These are phyloP conservation scores for Caenorhabditis uteleia DNA, from an alignment of 2,888 invertebrate genomes.

Conservation along the genomic window DNA sequence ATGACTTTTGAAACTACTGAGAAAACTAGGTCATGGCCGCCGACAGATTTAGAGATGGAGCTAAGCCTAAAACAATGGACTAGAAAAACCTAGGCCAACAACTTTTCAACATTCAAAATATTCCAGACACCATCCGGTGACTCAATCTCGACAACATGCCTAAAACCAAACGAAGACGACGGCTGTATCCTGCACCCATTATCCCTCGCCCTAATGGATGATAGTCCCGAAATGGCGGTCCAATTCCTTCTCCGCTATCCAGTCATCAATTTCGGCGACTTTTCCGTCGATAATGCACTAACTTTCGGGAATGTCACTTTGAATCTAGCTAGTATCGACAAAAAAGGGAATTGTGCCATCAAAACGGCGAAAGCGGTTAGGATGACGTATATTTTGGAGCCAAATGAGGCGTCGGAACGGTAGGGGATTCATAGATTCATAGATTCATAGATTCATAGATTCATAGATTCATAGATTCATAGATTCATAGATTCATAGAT, in stretches of 20 bases:
- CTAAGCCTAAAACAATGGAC: no score
- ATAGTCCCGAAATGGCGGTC: slow-evolving; percentile 32
- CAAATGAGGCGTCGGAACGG: slow-evolving; percentile 41
- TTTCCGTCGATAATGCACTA: slow-evolving; percentile 63
- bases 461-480: no score
- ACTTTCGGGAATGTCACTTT: slow-evolving; percentile 62
- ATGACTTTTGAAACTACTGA: no score
- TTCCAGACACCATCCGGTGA: slow-evolving; percentile 35
- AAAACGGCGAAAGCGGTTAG: slow-evolving; percentile 56
- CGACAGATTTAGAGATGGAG: no score
- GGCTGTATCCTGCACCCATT: slow-evolving; percentile 48
- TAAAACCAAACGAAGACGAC: slow-evolving; percentile 31
- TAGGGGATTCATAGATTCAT: no score
- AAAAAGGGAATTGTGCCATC: slow-evolving; percentile 54
- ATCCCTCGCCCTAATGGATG: slow-evolving; percentile 44
- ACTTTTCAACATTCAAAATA: no score
- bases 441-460: no score
- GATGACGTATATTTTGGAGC: slow-evolving; percentile 58
- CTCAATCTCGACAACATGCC: slow-evolving; percentile 24
- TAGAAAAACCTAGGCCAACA: no score
- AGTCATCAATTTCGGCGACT: slow-evolving; percentile 53
- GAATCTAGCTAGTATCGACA: slow-evolving; percentile 21
- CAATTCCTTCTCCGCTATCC: slow-evolving; percentile 60
- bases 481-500: no score
- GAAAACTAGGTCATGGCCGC: no score